Conservation (phyloP, 2,888 invertebrate species). For the Conistra vaccinii region DNA sequence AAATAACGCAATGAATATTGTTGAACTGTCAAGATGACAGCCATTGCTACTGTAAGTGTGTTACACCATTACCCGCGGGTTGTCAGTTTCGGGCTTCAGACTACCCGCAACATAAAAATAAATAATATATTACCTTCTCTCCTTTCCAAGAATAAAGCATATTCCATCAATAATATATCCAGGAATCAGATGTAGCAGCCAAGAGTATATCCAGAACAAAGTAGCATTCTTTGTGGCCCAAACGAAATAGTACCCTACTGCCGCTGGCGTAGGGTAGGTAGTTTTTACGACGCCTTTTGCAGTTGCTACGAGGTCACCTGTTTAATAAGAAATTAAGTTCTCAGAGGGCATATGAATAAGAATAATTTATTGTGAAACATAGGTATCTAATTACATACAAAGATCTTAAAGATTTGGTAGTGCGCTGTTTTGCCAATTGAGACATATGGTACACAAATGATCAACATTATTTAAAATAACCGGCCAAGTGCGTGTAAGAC, state of each 20-base stretch:
- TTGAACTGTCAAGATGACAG: no score
- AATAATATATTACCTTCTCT: constrained; percentile 48
- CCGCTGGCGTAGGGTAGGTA: constrained; percentile 8
- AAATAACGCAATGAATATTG: no score
- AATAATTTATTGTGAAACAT: no score
- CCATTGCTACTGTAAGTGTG: no score
- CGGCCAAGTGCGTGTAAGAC: no score
- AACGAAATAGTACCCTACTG: constrained; percentile 49
- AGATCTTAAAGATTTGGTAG: no score
- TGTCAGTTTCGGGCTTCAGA: neutral
- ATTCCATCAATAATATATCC: constrained; percentile 62
- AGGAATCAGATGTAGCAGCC: constrained; percentile 68
- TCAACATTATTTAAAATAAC: no score
- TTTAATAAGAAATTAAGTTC: neutral
- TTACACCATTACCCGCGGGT: no score
- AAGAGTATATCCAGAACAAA: constrained; percentile 52
- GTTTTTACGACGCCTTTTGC: accelerated
- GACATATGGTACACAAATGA: no score
- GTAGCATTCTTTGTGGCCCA: constrained; percentile 9
- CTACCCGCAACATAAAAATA: neutral
- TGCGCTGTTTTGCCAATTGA: no score
- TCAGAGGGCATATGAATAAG: no score
- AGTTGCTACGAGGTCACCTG: neutral
- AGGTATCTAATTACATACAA: no score
- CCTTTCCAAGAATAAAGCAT: constrained; percentile 61